Percentiles rank a stretch among this genome's conserved stretches.
phyloP scores from a whole-genome alignment of 2,888 invertebrate genomes.

The Rhogogaster chlorosoma region DNA sequence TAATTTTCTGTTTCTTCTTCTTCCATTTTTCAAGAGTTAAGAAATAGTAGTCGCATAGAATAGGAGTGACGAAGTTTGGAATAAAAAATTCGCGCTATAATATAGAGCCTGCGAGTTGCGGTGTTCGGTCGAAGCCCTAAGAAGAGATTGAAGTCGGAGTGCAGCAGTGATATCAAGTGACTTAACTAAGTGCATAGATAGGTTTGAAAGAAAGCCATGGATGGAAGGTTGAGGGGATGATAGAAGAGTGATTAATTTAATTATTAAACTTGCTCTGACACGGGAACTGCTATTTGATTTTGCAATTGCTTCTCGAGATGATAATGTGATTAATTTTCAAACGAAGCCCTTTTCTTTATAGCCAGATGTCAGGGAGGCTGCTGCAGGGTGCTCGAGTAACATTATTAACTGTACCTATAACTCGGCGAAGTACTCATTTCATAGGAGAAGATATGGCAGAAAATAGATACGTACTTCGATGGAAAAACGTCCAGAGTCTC shows the following conservation, averaged over 20 bases:
- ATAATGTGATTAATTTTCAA: slow-evolving; percentile 66
- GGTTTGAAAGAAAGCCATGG: not conserved
- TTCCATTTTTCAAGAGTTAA: not conserved
- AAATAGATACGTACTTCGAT: not conserved
- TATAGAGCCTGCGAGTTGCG: not conserved
- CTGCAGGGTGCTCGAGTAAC: slow-evolving; percentile 56
- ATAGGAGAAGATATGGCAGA: not conserved
- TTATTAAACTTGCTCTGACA: slow-evolving; percentile 64
- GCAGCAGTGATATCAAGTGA: not conserved
- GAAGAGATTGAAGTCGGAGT: not conserved
- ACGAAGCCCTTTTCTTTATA: slow-evolving; percentile 58
- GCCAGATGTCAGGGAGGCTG: slow-evolving; percentile 10
- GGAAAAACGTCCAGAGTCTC: not conserved
- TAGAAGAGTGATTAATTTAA: slow-evolving; percentile 60
- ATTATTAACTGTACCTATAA: slow-evolving; percentile 50
- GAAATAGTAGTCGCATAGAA: not conserved
- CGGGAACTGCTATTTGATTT: slow-evolving; percentile 51
- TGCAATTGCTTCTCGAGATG: slow-evolving; percentile 43
- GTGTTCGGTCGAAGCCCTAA: not conserved
- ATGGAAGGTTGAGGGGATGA: slow-evolving; percentile 47
- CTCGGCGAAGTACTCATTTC: not conserved
- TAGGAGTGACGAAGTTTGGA: not conserved
- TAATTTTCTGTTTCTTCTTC: not conserved
- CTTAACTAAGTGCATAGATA: not conserved
- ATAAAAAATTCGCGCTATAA: not conserved